Evolutionary conservation across 2,888 invertebrate genomes (phyloP), one percentile per base, ranked within the genome.

Genomic region (Ormyrus rosae): DNA sequence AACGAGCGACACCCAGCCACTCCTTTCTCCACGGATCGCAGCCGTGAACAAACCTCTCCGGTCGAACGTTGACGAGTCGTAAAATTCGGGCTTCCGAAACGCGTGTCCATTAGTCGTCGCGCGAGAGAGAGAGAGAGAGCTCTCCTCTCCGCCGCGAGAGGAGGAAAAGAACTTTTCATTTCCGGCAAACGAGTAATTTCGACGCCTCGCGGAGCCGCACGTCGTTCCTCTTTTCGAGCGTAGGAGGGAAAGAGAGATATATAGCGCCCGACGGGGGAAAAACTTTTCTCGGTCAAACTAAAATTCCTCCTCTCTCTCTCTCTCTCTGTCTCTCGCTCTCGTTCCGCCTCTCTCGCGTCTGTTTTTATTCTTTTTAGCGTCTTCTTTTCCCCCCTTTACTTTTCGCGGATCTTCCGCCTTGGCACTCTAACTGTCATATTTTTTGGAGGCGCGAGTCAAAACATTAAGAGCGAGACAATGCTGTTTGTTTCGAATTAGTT

Each of bases 131-230:
- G 19, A 19, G n/a, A 13, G 19, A 11, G 13, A 13, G 2, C 8
- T 53, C 19, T 11, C n/a, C n/a, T 53, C 19, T 53, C 19, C 13
- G 8, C 3, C 68, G 50, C 50, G 48, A 50, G 46, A 58, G 58
- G 45, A 55, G 70, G 34, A 71, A 75, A 75, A 63, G 68, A 76
- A 76, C 76, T 81, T 79, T 81, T 72, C 72, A 81, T 81, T 75
- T 74, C 77, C 81, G 77, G 65, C 77, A 69, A 78, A 72, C 73
- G 73, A 81, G 81, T 81, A 81, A 81, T 81, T 81, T 69, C 69
- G 73, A 77, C 77, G 77, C 81, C 63, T 69, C 56, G 34, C 34
- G 11, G 65, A 53, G 9, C 34, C 58, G 55, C 74, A 46, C n/a
- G 53, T 60, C 55, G 19, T 19, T 56, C 63, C 45, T 34, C 34